Evolutionary conservation across 1,140 invertebrate genomes (phyloP).

Genomic region (Drosophila mayri): DNA sequence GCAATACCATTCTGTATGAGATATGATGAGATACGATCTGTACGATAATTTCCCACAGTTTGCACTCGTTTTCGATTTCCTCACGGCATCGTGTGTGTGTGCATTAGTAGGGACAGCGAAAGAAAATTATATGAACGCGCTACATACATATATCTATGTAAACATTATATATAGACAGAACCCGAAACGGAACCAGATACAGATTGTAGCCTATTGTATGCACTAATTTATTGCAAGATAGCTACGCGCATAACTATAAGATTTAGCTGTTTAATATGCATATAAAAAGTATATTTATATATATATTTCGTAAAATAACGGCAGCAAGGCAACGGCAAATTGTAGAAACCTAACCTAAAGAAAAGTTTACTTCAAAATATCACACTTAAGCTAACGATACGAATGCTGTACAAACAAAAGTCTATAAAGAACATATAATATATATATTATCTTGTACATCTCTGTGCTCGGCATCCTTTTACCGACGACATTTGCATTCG

Average conservation of each 20-base stretch:
- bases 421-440: slow-evolving; percentile 71
- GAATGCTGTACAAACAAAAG: slow-evolving; percentile 74
- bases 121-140: slow-evolving; percentile 49
- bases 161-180: slow-evolving; percentile 35
- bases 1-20: slow-evolving; percentile 43
- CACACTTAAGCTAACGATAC: slow-evolving; percentile 48
- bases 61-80: slow-evolving; percentile 67
- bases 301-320: slow-evolving; percentile 63
- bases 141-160: slow-evolving; percentile 46
- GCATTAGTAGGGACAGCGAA: slow-evolving; percentile 62
- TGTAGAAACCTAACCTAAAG: slow-evolving; percentile 69
- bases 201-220: slow-evolving; percentile 64
- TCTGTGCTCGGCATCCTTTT: slow-evolving; percentile 70
- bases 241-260: slow-evolving; percentile 68
- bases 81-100: slow-evolving; percentile 59
- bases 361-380: slow-evolving; percentile 75
- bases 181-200: slow-evolving; percentile 42
- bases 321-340: slow-evolving; percentile 57
- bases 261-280: slow-evolving; percentile 71
- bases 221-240: slow-evolving; percentile 73
- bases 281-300: slow-evolving; percentile 52
- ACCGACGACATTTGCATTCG: slow-evolving; percentile 52
- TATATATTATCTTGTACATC: slow-evolving; percentile 58
- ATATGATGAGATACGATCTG: slow-evolving; percentile 59
- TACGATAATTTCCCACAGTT: slow-evolving; percentile 45